phyloP scores from a whole-genome alignment of 2,113 vertebrate genomes.

The human region GRCh38 chr14:35284501-35285000 shows the following conservation, averaged over 20 bases:
- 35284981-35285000: background rate
- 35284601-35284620: slow-evolving; percentile 64
- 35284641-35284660: slow-evolving; percentile 61
- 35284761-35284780: background rate
- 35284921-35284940: background rate
- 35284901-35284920: background rate
- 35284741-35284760: background rate
- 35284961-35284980: background rate
- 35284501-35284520: background rate
- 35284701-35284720: background rate
- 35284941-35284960: slow-evolving; percentile 12
- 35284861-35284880: background rate
- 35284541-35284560: background rate
- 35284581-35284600: background rate
- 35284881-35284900: background rate
- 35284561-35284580: background rate
- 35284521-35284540: background rate
- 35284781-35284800: background rate
- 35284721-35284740: background rate
- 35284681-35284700: slow-evolving; percentile 35
- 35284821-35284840: background rate
- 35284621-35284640: slow-evolving; percentile 65
- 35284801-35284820: background rate
- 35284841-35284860: background rate
- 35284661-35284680: slow-evolving; percentile 67